Evolutionary conservation across 2,797 vertebrate species (phyloP), one percentile per base, ranked within the genome.

Genomic region (Anisognathus igniventris): DNA sequence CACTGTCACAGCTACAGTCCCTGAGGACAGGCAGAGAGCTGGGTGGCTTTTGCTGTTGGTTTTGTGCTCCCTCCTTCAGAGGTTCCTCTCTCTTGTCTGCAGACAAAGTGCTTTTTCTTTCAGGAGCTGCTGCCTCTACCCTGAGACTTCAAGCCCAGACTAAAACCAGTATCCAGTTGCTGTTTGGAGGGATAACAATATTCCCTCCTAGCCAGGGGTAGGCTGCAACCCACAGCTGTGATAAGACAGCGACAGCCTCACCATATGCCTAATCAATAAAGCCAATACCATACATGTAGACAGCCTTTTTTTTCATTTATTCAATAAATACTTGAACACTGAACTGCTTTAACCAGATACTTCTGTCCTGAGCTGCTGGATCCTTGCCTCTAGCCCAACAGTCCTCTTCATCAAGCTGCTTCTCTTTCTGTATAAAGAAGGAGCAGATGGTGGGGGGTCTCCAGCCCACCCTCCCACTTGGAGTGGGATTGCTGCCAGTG

Each of bases 401-500:
- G 10, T 23, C 60, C n/a, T 82, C 54, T 65, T 50, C 70, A 57
- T 20, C 58, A 61, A 65, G 58, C 93, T 81, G 73, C 73, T 68
- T 90, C n/a, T 19, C 58, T 61, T 54, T 65, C 1, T 2, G 24
- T 22, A 3, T 7, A 35, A 88, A 0, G 4, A 60, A 67, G 48
- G 6, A 90, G 53, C 28, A 86, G 68, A 71, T 39, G 62, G 48
- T 51, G 44, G 79, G 57, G 67, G 78, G 75, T 82, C 60, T 42
- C 53, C 71, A 73, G 47, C 39, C 39, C 14, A 25, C 7, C 51
- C 20, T 76, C 64, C 51, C 2, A 7, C 72, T 50, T 7, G 1
- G 40, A 72, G n/a, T 2, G 2, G 60, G 71, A 79, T 2, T 1
- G 2, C 64, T 76, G 82, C 62, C 74, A 47, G n/a, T 0, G 0